Conservation (phyloP, 2,888 invertebrate genomes). For the Drosophila planitibia region DNA sequence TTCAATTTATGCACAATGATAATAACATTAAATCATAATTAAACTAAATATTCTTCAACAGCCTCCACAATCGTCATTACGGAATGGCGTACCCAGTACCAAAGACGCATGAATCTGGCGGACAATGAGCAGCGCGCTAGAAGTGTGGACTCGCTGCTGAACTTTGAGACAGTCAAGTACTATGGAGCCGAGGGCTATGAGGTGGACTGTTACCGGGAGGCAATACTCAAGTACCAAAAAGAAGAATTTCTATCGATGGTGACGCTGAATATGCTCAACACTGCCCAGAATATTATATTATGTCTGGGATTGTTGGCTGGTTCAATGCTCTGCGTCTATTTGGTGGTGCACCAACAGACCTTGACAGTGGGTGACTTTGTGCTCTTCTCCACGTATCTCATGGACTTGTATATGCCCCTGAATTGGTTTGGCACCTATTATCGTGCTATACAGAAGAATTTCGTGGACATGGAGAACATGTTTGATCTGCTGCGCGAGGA, state of each 20-base stretch:
- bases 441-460: constrained; percentile 98
- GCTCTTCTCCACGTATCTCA: constrained; percentile 96
- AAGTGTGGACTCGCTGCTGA: constrained; percentile 97
- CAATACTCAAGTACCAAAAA: constrained; percentile 94
- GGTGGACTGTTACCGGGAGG: constrained; percentile 92
- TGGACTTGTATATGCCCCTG: constrained; percentile 97
- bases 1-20: too few species aligned
- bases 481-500: constrained; percentile 96
- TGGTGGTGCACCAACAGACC: constrained; percentile 90
- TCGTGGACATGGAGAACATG: constrained; percentile 99
- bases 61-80: constrained; percentile 94
- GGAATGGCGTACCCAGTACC: constrained; percentile 98
- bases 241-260: constrained; percentile 96
- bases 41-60: constrained; percentile 53
- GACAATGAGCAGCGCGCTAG: constrained; percentile 96
- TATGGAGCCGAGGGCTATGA: constrained; percentile 98
- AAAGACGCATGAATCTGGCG: constrained; percentile 96
- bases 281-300: constrained; percentile 95
- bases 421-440: constrained; percentile 99
- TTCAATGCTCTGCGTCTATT: constrained; percentile 94
- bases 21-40: neutral
- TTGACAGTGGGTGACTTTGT: constrained; percentile 98
- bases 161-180: constrained; percentile 99
- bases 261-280: constrained; percentile 95
- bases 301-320: constrained; percentile 94